Evolutionary conservation across 2,113 vertebrate genomes (phyloP), one percentile per base, ranked within the genome.

Genomic region (Crocuta crocuta): DNA sequence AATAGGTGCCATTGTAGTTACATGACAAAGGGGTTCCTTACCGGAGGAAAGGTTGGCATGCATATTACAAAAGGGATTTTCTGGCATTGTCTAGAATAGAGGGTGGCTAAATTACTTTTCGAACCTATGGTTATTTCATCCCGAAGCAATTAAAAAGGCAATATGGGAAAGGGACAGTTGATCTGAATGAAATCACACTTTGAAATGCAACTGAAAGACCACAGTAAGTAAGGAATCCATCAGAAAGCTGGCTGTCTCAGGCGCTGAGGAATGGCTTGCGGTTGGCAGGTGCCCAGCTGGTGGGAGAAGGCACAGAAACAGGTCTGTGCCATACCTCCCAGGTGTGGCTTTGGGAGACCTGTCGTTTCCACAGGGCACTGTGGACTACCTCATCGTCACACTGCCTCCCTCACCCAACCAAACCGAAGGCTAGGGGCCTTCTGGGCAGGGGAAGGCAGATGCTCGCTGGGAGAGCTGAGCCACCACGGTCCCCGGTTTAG

Each of bases 161-260:
- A 83, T 58, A 63, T 6, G 7, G 2, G 17, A 28, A 45, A 23
- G n/a, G 12, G 12, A 9, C 0, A 0, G 7, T 66, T 13, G 15
- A 43, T 66, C 4, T 50, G 81, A 90, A 17, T 66, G 24, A 92
- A n/a, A 48, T 17, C 39, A 33, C 55, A 16, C 35, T 73, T 95
- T 88, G 48, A 95, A 55, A 93, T 28, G 17, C 58, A 94, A 53
- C 24, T 16, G 24, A 91, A 83, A 86, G 55, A 55, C 16, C n/a
- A 70, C 21, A 24, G 48, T 50, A 74, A 89, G 61, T n/a, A 39
- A 83, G 76, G 65, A 95, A 23, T 39, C 39, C 39, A 39, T 19
- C 48, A 39, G 43, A 71, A 8, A 96, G 17, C 35, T 43, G 28
- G 53, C 4, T 16, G 31, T 63, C 24, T 31, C 33, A 5, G 43